Conservation (phyloP, 2,113 vertebrate genomes). For the Psammodynastes pulverulentus region DNA sequence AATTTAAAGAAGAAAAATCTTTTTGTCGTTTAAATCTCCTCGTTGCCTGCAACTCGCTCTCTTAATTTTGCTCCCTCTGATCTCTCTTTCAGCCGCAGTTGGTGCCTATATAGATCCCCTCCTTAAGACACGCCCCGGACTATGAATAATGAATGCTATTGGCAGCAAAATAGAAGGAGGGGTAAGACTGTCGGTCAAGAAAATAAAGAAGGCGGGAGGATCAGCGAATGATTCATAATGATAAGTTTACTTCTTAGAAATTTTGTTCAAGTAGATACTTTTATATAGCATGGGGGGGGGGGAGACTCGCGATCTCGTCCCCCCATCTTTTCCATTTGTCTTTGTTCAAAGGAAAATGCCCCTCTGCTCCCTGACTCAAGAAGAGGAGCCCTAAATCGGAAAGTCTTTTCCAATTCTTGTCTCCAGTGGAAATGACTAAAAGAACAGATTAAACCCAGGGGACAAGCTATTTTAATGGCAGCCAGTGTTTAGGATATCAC, state of each 20-base stretch:
- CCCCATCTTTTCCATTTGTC: neutral
- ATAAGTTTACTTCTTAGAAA: constrained; percentile 1
- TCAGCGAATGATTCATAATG: neutral
- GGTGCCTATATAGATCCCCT: constrained; percentile 77
- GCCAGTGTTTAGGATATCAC: neutral
- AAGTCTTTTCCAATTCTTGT: constrained; percentile 3
- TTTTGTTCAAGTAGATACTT: neutral
- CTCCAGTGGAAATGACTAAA: neutral
- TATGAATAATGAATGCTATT: constrained; percentile 60
- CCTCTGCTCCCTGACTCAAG: neutral
- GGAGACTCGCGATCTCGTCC: neutral
- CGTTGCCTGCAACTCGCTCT: neutral
- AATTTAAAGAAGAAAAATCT: constrained; percentile 9
- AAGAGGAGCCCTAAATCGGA: neutral
- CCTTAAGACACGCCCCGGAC: constrained; percentile 81
- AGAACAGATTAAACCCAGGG: neutral
- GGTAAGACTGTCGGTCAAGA: neutral
- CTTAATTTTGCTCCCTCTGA: constrained; percentile 62
- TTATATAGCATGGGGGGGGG: too few relatives aligned
- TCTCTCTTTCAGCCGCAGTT: constrained; percentile 56
- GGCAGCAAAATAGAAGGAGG: constrained; percentile 7
- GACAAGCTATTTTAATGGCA: neutral
- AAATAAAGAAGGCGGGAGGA: neutral
- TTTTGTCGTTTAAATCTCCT: constrained; percentile 31
- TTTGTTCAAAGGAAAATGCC: neutral